Evolutionary conservation across 2,113 vertebrate species (phyloP), one percentile per base, ranked within the genome.

Genomic region (Ptilorrhoa leucosticta): DNA sequence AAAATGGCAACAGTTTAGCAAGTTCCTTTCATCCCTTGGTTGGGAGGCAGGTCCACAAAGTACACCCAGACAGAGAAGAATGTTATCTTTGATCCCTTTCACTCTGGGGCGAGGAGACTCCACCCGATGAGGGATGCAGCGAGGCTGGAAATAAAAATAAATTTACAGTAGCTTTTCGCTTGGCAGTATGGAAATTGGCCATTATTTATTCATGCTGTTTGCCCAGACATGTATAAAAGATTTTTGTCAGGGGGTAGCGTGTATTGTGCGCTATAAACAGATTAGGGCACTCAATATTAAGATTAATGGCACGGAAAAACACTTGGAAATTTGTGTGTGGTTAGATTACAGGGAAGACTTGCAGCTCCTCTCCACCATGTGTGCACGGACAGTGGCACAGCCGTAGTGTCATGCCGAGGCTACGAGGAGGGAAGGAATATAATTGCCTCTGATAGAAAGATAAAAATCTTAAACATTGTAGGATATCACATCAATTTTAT

Each of bases 1-100:
- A 98, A 98, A 98, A 98, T 97, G 98, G 98, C 98, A 98, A 98
- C 97, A 98, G 98, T 98, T 98, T 98, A 98, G 98, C 87, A 93
- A 98, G 97, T 97, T 97, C 98, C 97, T 98, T 98, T 98, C 97
- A 98, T 98, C 98, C 98, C 84, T 26, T 94, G 82, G 95, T 98
- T 95, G 96, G 98, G 97, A 98, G 97, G 97, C 98, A 98, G 96
- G 97, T 96, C 97, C 92, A 92, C 97, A 98, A 98, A 98, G 94
- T 98, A 95, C 97, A 96, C 95, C 97, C 97, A 98, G 98, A 98
- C 97, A 97, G 98, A 98, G 97, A 98, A 98, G 98, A 98, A 98
- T 98, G 98, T 98, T 98, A 98, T 98, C 98, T 98, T 98, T 98
- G 98, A 98, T 98, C 98, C 96, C 81, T 97, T 96, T 97, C 96